Evolutionary conservation across 2,113 vertebrate genomes (phyloP).

Genomic region (Archocentrus centrarchus): DNA sequence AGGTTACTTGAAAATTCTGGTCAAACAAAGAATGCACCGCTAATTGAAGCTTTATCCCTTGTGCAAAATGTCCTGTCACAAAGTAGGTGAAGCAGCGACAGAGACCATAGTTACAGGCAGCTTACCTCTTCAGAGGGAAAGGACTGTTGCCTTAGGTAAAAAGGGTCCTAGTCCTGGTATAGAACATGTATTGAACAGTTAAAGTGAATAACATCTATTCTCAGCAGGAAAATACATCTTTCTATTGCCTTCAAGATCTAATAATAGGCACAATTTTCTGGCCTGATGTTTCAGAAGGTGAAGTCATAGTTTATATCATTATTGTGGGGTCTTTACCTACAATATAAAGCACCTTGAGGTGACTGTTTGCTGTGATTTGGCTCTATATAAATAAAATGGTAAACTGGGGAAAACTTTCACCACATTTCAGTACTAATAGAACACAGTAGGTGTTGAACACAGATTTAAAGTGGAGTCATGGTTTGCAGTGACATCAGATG

Average conservation of each 20-base stretch:
- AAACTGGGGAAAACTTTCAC: neutral
- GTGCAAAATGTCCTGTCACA: constrained; percentile 5
- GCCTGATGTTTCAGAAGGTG: neutral
- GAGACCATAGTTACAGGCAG: neutral
- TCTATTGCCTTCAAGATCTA: neutral
- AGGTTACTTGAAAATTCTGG: constrained; percentile 8
- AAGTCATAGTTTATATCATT: neutral
- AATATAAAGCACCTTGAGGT: too few relatives aligned
- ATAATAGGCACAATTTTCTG: neutral
- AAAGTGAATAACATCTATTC: neutral
- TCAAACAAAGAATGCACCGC: constrained; percentile 9
- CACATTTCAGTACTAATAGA: neutral
- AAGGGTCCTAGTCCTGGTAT: neutral
- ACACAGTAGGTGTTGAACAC: neutral
- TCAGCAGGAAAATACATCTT: neutral
- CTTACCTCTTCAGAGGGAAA: neutral
- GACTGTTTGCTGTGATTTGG: too few relatives aligned
- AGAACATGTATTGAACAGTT: neutral
- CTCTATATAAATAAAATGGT: too few relatives aligned
- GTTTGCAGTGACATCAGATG: neutral
- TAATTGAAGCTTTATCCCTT: constrained; percentile 8
- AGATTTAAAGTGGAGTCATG: neutral
- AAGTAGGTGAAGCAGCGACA: neutral
- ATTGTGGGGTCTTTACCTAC: too few relatives aligned
- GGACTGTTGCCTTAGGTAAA: neutral